Percentiles rank a stretch among this genome's conserved stretches.
Conservation (phyloP, 2,113 vertebrate species). For the Sinocyclocheilus maitianheensis region DNA sequence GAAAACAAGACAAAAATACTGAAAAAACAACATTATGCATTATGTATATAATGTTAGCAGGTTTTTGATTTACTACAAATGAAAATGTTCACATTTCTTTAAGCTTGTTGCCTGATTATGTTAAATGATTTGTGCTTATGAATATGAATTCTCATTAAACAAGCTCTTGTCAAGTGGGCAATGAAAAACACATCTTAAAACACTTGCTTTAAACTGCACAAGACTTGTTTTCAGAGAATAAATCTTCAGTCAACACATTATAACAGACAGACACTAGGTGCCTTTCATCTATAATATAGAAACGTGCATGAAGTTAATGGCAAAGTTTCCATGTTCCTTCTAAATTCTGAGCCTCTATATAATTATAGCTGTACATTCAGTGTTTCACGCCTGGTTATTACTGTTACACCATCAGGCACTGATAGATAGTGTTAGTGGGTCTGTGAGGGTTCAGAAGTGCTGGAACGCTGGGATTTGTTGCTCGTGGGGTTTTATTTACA, state of each 20-base stretch:
- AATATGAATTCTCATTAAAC: background rate
- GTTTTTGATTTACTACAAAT: background rate
- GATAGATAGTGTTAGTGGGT: too few species aligned
- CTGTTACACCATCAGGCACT: too few species aligned
- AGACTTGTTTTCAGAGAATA: background rate
- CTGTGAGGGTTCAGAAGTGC: background rate
- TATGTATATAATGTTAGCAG: background rate
- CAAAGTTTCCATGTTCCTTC: background rate
- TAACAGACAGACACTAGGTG: background rate
- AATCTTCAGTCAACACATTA: background rate
- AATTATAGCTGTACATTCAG: too few species aligned
- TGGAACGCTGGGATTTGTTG: background rate
- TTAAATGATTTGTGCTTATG: background rate
- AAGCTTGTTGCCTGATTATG: background rate
- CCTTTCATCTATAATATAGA: background rate
- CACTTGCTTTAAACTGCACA: too few species aligned
- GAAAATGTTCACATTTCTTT: background rate
- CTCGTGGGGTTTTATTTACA: background rate
- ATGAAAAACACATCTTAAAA: background rate
- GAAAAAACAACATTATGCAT: background rate
- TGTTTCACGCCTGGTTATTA: too few species aligned
- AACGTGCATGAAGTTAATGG: background rate
- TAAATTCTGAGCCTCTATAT: background rate
- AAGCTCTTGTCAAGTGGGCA: background rate
- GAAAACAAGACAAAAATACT: too few species aligned